Conservation (phyloP, 2,113 vertebrate species). For the Hyperoodon ampullatus region DNA sequence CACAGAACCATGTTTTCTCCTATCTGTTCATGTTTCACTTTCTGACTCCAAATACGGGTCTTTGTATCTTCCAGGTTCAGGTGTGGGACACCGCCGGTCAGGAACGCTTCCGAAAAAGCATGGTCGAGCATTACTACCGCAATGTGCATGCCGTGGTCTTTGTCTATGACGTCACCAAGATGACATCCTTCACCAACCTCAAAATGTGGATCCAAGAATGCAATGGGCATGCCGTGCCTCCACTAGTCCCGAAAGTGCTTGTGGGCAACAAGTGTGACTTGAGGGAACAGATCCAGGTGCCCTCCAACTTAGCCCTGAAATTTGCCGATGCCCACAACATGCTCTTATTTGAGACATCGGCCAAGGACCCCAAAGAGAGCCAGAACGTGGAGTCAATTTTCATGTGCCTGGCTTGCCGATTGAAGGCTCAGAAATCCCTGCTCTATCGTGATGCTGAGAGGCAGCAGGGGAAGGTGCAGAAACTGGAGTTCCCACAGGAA, state of each 20-base stretch:
- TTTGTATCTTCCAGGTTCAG: slow-evolving; percentile 90
- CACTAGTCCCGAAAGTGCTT: slow-evolving; percentile 94
- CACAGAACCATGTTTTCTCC: neutral
- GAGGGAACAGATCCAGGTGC: slow-evolving; percentile 95
- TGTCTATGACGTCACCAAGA: slow-evolving; percentile 98
- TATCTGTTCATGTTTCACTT: slow-evolving; percentile 5
- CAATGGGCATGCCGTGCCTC: slow-evolving; percentile 94
- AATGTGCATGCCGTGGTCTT: slow-evolving; percentile 97
- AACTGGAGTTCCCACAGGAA: slow-evolving; percentile 87
- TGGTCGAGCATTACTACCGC: slow-evolving; percentile 98
- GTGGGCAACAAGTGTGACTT: slow-evolving; percentile 99
- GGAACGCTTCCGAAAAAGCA: slow-evolving; percentile 97
- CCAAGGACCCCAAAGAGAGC: slow-evolving; percentile 96
- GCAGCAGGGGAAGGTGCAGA: slow-evolving; percentile 90
- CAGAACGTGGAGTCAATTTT: slow-evolving; percentile 98
- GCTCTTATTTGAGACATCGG: slow-evolving; percentile 98
- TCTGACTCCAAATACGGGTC: slow-evolving; percentile 24
- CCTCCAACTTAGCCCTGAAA: slow-evolving; percentile 95
- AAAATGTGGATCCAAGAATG: slow-evolving; percentile 98
- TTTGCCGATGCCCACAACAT: slow-evolving; percentile 98
- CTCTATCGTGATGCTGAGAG: slow-evolving; percentile 93
- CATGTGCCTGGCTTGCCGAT: slow-evolving; percentile 96
- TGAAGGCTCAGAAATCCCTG: slow-evolving; percentile 97
- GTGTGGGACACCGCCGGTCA: slow-evolving; percentile 99
- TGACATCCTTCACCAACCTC: slow-evolving; percentile 96